Conservation (phyloP, 1,140 invertebrate species). For the Caenorhabditis briggsae region DNA sequence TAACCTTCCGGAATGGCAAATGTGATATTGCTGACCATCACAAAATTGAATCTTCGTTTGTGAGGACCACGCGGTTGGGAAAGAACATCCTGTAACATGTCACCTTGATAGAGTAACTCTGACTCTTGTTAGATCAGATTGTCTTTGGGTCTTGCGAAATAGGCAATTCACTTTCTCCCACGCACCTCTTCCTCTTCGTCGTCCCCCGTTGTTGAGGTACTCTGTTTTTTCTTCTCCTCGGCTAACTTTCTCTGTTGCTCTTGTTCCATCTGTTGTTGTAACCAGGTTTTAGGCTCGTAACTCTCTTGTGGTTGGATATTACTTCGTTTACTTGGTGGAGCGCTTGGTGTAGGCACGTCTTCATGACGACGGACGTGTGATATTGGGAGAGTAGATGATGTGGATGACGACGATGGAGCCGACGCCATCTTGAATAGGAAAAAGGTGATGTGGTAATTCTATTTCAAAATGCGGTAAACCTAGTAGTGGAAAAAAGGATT, state of each 20-base stretch:
- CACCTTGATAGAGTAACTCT: not conserved
- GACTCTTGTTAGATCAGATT: slow-evolving; percentile 43
- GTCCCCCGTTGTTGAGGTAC: not conserved
- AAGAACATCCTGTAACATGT: slow-evolving; percentile 11
- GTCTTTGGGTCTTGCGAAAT: slow-evolving; percentile 55
- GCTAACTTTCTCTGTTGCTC: slow-evolving; percentile 41
- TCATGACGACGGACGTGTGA: slow-evolving; percentile 25
- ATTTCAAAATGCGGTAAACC: no score
- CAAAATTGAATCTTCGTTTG: slow-evolving; percentile 57
- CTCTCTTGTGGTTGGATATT: slow-evolving; percentile 27
- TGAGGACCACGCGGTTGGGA: slow-evolving; percentile 43
- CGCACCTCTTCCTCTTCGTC: slow-evolving; percentile 19
- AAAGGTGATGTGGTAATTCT: not conserved
- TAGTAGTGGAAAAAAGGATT: not conserved
- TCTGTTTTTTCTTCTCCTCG: slow-evolving; percentile 25
- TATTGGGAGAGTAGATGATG: not conserved
- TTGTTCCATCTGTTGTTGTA: slow-evolving; percentile 13
- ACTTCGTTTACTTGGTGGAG: slow-evolving; percentile 29
- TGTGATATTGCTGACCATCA: slow-evolving; percentile 69
- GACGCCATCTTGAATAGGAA: slow-evolving; percentile 19
- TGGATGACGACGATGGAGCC: not conserved
- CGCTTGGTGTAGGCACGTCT: slow-evolving; percentile 37
- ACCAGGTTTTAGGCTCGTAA: slow-evolving; percentile 38
- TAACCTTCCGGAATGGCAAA: slow-evolving; percentile 72
- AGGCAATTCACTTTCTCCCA: not conserved